Evolutionary conservation across 2,113 vertebrate species (phyloP).

Genomic region (Phaethon lepturus): DNA sequence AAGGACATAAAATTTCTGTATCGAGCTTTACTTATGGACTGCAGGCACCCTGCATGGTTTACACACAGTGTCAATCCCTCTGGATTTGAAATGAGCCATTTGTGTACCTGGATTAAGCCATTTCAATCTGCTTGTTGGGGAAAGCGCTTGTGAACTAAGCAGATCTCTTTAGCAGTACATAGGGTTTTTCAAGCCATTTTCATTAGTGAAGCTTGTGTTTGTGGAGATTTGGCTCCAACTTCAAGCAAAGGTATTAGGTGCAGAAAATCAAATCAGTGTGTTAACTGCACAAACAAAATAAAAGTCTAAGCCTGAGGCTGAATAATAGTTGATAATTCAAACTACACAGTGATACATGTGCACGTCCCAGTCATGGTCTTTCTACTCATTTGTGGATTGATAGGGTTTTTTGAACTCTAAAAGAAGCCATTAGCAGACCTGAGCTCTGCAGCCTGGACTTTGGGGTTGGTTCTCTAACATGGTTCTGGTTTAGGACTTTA

Average conservation of each 20-base stretch:
- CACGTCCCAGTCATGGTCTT: neutral
- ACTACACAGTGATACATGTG: accelerated
- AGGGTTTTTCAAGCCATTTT: neutral
- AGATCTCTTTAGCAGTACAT: neutral
- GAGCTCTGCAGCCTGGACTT: neutral
- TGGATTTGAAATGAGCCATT: neutral
- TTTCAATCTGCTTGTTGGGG: neutral
- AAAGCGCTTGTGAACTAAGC: neutral
- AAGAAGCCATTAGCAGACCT: neutral
- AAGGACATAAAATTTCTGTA: neutral
- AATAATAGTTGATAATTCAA: neutral
- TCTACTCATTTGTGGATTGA: neutral
- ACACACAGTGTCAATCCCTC: neutral
- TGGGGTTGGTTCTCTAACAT: neutral
- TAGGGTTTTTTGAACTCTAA: neutral
- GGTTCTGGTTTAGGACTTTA: neutral
- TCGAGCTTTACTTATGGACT: neutral
- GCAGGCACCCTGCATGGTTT: neutral
- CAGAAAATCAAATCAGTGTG: neutral
- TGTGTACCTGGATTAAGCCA: neutral
- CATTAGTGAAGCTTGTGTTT: neutral
- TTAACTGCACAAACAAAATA: neutral
- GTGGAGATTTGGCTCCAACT: neutral
- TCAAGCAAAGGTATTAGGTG: neutral
- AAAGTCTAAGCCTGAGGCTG: neutral